Evolutionary conservation across 2,113 vertebrate genomes (phyloP).

Genomic region (Tragulus kanchil): DNA sequence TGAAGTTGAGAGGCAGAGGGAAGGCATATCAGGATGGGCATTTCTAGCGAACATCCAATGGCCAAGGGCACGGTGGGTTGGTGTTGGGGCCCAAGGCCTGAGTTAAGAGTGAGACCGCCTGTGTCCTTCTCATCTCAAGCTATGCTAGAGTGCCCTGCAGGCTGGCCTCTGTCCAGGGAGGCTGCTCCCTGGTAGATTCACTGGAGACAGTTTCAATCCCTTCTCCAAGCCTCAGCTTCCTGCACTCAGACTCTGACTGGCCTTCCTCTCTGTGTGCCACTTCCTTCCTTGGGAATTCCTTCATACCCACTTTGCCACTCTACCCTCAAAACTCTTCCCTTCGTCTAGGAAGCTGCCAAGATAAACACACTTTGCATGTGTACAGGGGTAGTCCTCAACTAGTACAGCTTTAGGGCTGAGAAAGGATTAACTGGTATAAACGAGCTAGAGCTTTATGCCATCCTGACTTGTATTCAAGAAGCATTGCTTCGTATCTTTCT

Average conservation of each 20-base stretch:
- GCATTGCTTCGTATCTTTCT: neutral
- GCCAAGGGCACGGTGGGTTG: neutral
- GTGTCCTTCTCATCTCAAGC: fast-evolving
- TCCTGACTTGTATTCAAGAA: neutral
- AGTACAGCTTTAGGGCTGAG: neutral
- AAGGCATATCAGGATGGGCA: fast-evolving
- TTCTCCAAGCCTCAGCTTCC: neutral
- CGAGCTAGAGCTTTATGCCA: neutral
- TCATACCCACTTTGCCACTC: neutral
- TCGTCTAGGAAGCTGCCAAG: neutral
- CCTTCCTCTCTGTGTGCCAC: neutral
- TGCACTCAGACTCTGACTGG: neutral
- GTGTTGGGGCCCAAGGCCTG: no score
- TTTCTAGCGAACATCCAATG: no score
- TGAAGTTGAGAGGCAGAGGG: neutral
- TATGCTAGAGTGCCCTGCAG: neutral
- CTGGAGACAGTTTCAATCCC: neutral
- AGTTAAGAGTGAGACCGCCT: no score
- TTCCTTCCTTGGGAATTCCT: neutral
- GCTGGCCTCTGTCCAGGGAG: neutral
- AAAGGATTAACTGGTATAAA: neutral
- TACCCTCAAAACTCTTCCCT: neutral
- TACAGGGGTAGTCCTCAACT: fast-evolving
- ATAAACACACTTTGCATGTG: neutral
- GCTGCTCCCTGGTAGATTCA: neutral